Conservation (phyloP, 2,113 vertebrate genomes). For the Corythaeola cristata region DNA sequence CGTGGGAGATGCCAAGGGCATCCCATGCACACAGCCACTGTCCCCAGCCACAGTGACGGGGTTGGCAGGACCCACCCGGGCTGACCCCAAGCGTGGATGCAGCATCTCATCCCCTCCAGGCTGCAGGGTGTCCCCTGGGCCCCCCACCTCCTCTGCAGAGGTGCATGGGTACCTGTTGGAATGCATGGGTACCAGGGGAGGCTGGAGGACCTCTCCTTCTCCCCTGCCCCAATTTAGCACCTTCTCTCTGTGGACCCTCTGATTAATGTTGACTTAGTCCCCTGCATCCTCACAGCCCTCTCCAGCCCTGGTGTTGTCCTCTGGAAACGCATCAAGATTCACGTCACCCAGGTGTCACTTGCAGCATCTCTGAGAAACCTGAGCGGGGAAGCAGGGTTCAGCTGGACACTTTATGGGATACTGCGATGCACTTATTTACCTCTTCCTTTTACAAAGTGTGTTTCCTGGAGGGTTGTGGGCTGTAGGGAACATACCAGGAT, state of each 20-base stretch:
- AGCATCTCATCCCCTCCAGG: not conserved
- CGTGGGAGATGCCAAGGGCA: not conserved
- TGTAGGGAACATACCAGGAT: not conserved
- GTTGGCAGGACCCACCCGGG: not conserved
- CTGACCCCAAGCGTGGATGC: not conserved
- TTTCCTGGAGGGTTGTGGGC: not conserved
- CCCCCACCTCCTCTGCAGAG: not conserved
- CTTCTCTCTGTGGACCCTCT: not conserved
- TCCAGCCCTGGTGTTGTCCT: not conserved
- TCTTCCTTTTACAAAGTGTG: not conserved
- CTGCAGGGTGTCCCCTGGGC: not conserved
- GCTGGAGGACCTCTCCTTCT: not conserved
- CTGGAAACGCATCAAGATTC: not conserved
- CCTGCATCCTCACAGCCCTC: not conserved
- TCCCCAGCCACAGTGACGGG: not conserved
- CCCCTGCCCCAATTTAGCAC: not conserved
- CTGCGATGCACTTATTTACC: not conserved
- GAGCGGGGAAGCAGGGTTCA: not conserved
- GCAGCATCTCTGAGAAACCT: not conserved
- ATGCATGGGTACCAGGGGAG: not conserved
- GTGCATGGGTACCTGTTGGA: not conserved
- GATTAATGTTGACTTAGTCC: not conserved
- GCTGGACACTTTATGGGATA: not conserved
- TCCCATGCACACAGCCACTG: not conserved
- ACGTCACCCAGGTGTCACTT: not conserved